Evolutionary conservation across 2,113 vertebrate genomes (phyloP).

Genomic region (Malaclemys terrapin): DNA sequence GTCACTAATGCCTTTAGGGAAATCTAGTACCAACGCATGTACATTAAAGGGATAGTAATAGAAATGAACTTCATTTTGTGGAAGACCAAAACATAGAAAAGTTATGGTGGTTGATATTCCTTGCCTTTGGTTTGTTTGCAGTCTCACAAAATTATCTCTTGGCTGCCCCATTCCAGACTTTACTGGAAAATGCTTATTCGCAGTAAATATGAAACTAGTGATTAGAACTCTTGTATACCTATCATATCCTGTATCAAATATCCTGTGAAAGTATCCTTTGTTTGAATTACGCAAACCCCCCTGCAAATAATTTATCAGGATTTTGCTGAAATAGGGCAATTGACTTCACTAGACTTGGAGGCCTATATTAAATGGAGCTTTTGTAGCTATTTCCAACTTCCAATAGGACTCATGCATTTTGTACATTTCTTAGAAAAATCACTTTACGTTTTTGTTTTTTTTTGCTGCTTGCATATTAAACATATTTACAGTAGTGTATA

Average conservation of each 20-base stretch:
- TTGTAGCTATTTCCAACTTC: slow-evolving; percentile 44
- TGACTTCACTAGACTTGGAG: slow-evolving; percentile 60
- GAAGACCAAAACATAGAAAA: slow-evolving; percentile 50
- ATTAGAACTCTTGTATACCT: slow-evolving; percentile 16
- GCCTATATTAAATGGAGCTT: slow-evolving; percentile 59
- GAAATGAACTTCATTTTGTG: slow-evolving; percentile 61
- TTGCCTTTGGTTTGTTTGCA: not conserved
- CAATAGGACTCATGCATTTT: slow-evolving; percentile 39
- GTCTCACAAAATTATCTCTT: slow-evolving; percentile 49
- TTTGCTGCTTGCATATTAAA: slow-evolving; percentile 19
- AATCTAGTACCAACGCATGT: slow-evolving; percentile 50
- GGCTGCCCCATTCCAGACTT: slow-evolving; percentile 32
- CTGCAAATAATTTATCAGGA: not conserved
- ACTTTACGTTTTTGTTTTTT: slow-evolving; percentile 5
- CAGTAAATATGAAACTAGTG: not conserved
- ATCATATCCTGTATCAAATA: not conserved
- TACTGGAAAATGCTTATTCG: slow-evolving; percentile 23
- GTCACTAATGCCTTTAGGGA: slow-evolving; percentile 56
- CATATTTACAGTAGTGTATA: slow-evolving; percentile 2
- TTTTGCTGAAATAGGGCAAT: not conserved
- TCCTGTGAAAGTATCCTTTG: not conserved
- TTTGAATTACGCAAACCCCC: not conserved
- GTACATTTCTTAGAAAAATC: slow-evolving; percentile 53
- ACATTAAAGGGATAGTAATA: slow-evolving; percentile 64
- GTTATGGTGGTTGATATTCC: slow-evolving; percentile 59